Evolutionary conservation across 2,113 vertebrate species (phyloP).

Genomic region (Albula goreensis): DNA sequence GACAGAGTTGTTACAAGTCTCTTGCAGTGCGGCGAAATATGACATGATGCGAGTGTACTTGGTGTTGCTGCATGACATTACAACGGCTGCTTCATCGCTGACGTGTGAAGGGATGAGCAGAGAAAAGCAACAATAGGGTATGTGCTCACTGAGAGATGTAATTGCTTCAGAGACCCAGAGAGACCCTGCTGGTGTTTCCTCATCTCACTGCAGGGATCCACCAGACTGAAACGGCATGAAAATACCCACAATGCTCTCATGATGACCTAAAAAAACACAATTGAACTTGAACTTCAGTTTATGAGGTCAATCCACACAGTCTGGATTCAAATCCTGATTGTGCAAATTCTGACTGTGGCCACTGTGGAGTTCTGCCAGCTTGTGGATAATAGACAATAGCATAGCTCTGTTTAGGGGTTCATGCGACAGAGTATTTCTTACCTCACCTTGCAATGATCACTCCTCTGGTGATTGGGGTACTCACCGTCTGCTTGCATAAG

Average conservation of each 20-base stretch:
- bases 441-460: no score
- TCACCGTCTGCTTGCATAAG: no score
- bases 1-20: conserved; percentile 56
- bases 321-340: background rate
- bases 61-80: conserved; percentile 41
- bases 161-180: background rate
- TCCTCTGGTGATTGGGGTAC: no score
- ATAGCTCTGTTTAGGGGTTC: no score
- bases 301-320: background rate
- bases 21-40: conserved; percentile 34
- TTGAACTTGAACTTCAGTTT: background rate
- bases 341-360: background rate
- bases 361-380: no score
- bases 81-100: conserved; percentile 20
- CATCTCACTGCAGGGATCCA: background rate
- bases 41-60: conserved; percentile 29
- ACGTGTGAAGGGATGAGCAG: background rate
- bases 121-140: conserved; percentile 16
- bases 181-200: background rate
- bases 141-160: background rate
- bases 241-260: background rate
- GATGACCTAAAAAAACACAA: background rate
- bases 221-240: background rate
- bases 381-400: no score
- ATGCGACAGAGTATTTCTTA: no score